Base-by-base conservation (phyloP, 2,888 invertebrate species). In the Xanthostigma xanthostigma region DNA sequence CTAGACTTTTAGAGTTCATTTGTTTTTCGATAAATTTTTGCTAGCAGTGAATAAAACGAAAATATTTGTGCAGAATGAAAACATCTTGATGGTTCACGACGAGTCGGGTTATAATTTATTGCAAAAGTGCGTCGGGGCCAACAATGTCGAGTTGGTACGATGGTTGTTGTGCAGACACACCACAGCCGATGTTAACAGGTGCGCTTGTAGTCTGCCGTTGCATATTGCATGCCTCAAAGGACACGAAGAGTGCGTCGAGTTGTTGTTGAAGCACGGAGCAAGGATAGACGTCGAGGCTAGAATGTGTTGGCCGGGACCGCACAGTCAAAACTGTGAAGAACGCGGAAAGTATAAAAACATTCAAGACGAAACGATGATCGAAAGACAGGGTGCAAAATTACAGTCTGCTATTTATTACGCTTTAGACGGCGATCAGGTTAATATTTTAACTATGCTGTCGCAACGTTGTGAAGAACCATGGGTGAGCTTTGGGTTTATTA, bases 161-260 rank as follows among this genome's bases (percentile, higher is more conserved):
- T 81, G 81, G 78, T 67, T 81, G 44, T 60, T 81, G 49, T 73
- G 77, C 52, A 66, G 79, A 41, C 79, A 80, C 62, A 69, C 70
- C 41, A 71, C 74, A 8, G 70, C 73, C 1, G 81, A 82, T 61
- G 74, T 80, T 3, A 81, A 83, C 63, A 67, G 79, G 14, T 79
- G 80, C 53, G 76, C 79, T n/a, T 85, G 85, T 61, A 84, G 83
- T 54, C 68, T 83, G 45, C 84, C 85, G 2, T 65, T 84, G 45
- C 84, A 85, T 61, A 79, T 85, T 50, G 84, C 85, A 13, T 83
- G 83, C 53, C 67, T 78, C 36, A 77, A 80, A 59, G 85, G 84
- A 45, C 76, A 81, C 59, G 77, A 78, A 57, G 78, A 81, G 55
- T 79, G 81, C 58, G 80, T 84, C 11, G 79, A 82, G 59, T 59